Evolutionary conservation across 2,888 invertebrate species (phyloP), one percentile per base, ranked within the genome.

Genomic region (Argyra leucocephala): DNA sequence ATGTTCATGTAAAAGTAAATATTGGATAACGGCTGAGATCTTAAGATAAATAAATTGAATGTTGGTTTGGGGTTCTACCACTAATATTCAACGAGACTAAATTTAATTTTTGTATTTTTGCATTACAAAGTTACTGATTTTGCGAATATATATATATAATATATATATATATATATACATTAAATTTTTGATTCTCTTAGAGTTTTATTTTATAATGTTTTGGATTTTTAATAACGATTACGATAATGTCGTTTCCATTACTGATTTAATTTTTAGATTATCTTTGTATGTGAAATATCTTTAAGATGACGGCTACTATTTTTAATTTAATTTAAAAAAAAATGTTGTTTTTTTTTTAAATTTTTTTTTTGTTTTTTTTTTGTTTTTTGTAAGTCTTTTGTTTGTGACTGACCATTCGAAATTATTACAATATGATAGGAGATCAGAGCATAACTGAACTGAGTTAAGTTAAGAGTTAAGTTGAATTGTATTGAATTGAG

Each of bases 211-310:
- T 48, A 31, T 31, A 31, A 31, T 48, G 2, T 48, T 9, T 6
- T 9, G 48, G 18, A 18, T 18, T 48, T 48, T 48, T 48, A 48
- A 48, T 15, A 48, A 48, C 48, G 48, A 48, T 48, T 48, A 48
- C 48, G 48, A 48, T 48, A 48, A 48, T 48, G 48, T 48, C 48
- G 48, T 48, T 48, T 48, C 48, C 48, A 48, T 48, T 48, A 48
- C 48, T 18, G 48, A 48, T 48, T 48, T 48, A 48, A 48, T 48
- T 18, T 48, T 48, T 48, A 48, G n/a, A 48, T 48, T 48, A 48
- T 48, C 48, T 48, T 48, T n/a, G n/a, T n/a, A 48, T 48, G 48
- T 48, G 48, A 48, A 48, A 48, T 48, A 48, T 48, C 48, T 48
- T 48, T 48, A 48, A 48, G 48, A 48, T 48, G 48, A 48, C 15